phyloP scores from a whole-genome alignment of 2,888 invertebrate species.

The Lordiphosa andalusiaca region DNA sequence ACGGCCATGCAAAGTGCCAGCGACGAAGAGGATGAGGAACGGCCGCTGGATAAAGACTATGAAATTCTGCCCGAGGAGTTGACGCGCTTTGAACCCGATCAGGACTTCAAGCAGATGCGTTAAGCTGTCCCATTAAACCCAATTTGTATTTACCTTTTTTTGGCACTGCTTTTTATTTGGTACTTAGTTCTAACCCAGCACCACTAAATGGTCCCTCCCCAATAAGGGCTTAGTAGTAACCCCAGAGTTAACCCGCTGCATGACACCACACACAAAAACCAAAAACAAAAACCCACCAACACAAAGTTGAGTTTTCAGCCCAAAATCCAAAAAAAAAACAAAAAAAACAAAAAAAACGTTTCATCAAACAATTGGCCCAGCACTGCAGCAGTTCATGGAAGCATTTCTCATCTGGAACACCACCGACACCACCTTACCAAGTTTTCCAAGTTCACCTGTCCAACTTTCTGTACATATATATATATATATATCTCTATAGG shows the following conservation, averaged over 20 bases:
- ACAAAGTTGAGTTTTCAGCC: conserved; percentile 27
- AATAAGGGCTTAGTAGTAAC: not conserved
- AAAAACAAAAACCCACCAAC: conserved; percentile 4
- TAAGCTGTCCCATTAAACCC: not conserved
- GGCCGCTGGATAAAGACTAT: conserved; percentile 44
- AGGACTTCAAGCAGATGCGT: conserved; percentile 47
- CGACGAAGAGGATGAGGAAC: conserved; percentile 10
- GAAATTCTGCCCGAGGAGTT: conserved; percentile 55
- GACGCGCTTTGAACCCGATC: conserved; percentile 64
- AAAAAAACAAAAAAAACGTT: too few relatives aligned
- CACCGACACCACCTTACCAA: not conserved
- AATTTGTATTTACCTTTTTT: too few relatives aligned
- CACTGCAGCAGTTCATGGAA: conserved; percentile 16
- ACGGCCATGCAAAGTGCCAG: conserved; percentile 4
- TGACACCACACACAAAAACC: not conserved
- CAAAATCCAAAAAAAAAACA: conserved; percentile 2
- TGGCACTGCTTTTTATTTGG: too few relatives aligned
- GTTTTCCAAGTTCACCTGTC: conserved; percentile 28
- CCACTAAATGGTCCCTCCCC: not conserved
- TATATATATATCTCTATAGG: conserved; percentile 66
- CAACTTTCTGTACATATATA: conserved; percentile 34
- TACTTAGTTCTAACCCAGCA: too few relatives aligned
- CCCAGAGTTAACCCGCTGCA: not conserved
- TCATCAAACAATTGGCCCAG: conserved; percentile 28
- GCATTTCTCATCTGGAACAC: too few relatives aligned